Evolutionary conservation across 2,113 vertebrate genomes (phyloP).

Genomic region (Chinchilla lanigera): DNA sequence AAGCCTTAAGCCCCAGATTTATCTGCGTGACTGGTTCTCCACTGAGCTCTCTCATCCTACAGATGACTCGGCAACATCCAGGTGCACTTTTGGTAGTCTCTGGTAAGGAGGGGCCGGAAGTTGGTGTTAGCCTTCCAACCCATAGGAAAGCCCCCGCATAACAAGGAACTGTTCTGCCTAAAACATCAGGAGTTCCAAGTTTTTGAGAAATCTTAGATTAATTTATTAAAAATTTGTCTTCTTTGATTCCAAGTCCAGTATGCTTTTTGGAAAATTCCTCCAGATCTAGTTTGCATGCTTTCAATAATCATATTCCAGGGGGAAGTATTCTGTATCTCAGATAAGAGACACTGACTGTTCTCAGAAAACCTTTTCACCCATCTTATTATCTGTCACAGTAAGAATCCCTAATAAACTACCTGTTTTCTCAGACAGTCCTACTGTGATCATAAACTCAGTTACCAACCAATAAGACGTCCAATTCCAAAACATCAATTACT

Average conservation of each 20-base stretch:
- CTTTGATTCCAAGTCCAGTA: background rate
- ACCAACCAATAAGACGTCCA: background rate
- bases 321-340: background rate
- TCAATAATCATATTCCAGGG: background rate
- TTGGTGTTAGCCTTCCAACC: background rate
- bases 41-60: background rate
- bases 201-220: background rate
- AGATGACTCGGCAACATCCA: background rate
- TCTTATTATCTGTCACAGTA: background rate
- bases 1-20: background rate
- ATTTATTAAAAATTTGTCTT: background rate
- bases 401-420: background rate
- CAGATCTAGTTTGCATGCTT: background rate
- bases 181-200: background rate
- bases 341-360: background rate
- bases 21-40: background rate
- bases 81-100: background rate
- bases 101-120: background rate
- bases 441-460: conserved; percentile 3
- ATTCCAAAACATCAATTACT: background rate
- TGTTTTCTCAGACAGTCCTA: background rate
- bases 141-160: background rate
- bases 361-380: background rate
- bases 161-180: background rate
- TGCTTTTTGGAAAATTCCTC: background rate